Evolutionary conservation across 64 coral and sea anemone species (phyloP).

Genomic region (Stylophora pistillata): DNA sequence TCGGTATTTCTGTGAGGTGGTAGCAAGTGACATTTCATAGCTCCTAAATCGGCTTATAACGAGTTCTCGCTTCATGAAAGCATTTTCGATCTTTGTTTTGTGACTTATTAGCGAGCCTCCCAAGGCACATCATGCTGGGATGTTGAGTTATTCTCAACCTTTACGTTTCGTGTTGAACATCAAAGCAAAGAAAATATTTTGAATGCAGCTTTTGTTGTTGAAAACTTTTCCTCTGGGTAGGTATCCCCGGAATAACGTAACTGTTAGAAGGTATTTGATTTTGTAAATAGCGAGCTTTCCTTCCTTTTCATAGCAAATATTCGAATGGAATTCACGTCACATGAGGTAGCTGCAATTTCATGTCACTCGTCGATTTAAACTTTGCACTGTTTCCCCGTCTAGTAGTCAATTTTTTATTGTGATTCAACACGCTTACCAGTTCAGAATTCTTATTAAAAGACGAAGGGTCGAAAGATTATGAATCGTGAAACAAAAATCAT

Average conservation of each 20-base stretch:
- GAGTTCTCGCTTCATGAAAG: background rate
- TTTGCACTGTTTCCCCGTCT: background rate
- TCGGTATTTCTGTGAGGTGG: background rate
- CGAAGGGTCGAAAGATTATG: background rate
- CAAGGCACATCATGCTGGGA: background rate
- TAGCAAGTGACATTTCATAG: background rate
- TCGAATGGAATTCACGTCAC: background rate
- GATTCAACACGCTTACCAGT: background rate
- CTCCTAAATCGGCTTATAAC: constrained; percentile 14
- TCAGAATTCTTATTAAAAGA: background rate
- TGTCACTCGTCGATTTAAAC: background rate
- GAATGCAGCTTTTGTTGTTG: background rate
- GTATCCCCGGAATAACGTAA: background rate
- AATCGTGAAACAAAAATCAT: background rate
- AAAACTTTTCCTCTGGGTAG: background rate
- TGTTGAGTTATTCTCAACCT: background rate
- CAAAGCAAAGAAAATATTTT: background rate
- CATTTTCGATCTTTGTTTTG: background rate
- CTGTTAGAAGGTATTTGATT: background rate
- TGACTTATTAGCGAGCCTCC: background rate
- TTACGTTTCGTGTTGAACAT: background rate
- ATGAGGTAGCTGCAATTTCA: background rate
- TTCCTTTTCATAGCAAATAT: background rate
- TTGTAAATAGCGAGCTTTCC: background rate
- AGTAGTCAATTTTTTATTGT: background rate